Evolutionary conservation across 1,140 invertebrate genomes (phyloP).

Genomic region (Drosophila takahashii): DNA sequence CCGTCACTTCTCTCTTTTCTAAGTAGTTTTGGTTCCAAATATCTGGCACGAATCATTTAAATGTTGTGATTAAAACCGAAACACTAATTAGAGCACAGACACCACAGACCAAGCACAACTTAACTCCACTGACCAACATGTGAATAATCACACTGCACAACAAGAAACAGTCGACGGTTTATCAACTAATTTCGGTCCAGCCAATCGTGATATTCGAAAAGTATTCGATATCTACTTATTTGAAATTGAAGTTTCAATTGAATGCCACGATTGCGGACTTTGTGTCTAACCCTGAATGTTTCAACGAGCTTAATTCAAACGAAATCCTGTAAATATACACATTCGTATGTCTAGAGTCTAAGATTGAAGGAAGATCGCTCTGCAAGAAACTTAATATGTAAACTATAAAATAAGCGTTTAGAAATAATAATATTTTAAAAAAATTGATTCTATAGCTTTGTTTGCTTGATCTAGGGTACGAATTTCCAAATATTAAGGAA

Average conservation of each 20-base stretch:
- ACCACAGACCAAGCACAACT: conserved; percentile 45
- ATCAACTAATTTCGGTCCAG: conserved; percentile 18
- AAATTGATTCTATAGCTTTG: no score
- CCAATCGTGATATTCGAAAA: conserved; percentile 12
- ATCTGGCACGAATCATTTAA: conserved; percentile 47
- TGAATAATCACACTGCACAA: conserved; percentile 39
- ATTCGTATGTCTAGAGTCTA: conserved; percentile 41
- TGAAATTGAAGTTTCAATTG: background rate
- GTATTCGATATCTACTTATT: background rate
- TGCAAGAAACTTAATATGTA: background rate
- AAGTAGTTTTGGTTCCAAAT: conserved; percentile 29
- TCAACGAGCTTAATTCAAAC: conserved; percentile 40
- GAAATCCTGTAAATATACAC: conserved; percentile 46
- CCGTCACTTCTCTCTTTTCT: conserved; percentile 8
- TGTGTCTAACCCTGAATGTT: conserved; percentile 61
- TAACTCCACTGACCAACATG: conserved; percentile 50
- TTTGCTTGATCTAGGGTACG: no score
- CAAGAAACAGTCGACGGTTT: conserved; percentile 18
- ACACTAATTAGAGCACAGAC: conserved; percentile 52
- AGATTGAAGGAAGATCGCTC: conserved; percentile 6
- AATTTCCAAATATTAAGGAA: no score
- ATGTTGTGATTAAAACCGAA: conserved; percentile 48
- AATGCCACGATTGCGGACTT: conserved; percentile 14
- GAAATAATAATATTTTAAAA: no score
- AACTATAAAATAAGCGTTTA: background rate